These are phyloP conservation scores for Magallana gigas DNA, from an alignment of 1,140 invertebrate species.

Conservation along the genomic window DNA sequence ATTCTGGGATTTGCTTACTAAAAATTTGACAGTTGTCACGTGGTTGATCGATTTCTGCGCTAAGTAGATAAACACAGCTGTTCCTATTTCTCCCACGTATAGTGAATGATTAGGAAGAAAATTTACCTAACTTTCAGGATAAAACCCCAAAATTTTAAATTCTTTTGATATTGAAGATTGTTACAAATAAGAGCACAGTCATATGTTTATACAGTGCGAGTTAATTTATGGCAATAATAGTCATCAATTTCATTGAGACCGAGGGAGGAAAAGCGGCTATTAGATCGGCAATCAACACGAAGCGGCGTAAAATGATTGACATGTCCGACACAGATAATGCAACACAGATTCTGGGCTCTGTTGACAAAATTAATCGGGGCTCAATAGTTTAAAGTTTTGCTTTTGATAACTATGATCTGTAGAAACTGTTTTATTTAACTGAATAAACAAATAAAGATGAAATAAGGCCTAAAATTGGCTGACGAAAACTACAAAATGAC, in stretches of 20 bases:
- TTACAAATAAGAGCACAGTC: neutral
- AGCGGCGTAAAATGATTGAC: conserved; percentile 42
- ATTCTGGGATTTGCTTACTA: conserved; percentile 50
- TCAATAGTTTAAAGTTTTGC: neutral
- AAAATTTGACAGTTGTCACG: conserved; percentile 54
- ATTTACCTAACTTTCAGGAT: neutral
- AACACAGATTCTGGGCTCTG: neutral
- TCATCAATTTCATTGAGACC: neutral
- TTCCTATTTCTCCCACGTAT: neutral
- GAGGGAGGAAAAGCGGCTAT: conserved; percentile 33
- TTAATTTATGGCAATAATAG: neutral
- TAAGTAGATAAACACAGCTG: conserved; percentile 27
- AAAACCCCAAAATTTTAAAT: neutral
- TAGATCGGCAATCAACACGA: conserved; percentile 39
- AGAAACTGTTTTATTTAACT: neutral
- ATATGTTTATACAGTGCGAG: neutral
- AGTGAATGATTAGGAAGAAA: neutral
- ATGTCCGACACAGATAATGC: neutral
- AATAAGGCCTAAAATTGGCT: neutral
- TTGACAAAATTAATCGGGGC: neutral
- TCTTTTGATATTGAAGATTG: neutral
- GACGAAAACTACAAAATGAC: neutral
- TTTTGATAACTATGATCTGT: neutral
- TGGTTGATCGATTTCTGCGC: conserved; percentile 48
- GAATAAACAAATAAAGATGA: neutral